Evolutionary conservation across 30 jellyfish, hydroid and myxozoan genomes (phyloP).

Genomic region (Cassiopea andromeda): DNA sequence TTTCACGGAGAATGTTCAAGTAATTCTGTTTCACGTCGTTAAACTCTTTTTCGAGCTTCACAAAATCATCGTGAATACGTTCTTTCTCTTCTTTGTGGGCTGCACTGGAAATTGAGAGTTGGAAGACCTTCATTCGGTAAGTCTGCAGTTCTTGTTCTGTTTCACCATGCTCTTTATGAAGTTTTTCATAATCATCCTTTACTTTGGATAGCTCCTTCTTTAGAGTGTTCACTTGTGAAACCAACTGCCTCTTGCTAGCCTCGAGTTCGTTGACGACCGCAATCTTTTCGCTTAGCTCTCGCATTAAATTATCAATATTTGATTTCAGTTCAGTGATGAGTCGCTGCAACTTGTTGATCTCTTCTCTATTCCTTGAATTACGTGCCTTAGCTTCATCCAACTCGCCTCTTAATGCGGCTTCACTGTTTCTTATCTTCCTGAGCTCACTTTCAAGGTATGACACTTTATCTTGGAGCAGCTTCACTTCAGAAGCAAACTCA

Average conservation of each 20-base stretch:
- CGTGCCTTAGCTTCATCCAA: slow-evolving; percentile 95
- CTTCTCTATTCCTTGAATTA: slow-evolving; percentile 80
- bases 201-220: slow-evolving; percentile 73
- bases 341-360: slow-evolving; percentile 68
- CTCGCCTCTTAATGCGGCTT: slow-evolving; percentile 89
- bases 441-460: slow-evolving; percentile 72
- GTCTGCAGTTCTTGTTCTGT: slow-evolving; percentile 79
- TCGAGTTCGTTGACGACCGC: slow-evolving; percentile 64
- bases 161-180: slow-evolving; percentile 65
- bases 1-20: slow-evolving; percentile 74
- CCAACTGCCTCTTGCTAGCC: slow-evolving; percentile 67
- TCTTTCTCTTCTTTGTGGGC: slow-evolving; percentile 93
- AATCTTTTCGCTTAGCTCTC: slow-evolving; percentile 78
- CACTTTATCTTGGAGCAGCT: slow-evolving; percentile 69
- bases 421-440: slow-evolving; percentile 78
- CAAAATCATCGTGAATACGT: slow-evolving; percentile 62
- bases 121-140: slow-evolving; percentile 65
- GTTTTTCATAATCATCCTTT: slow-evolving; percentile 61
- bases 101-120: slow-evolving; percentile 59
- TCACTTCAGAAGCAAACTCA: slow-evolving; percentile 70
- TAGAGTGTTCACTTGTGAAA: slow-evolving; percentile 70
- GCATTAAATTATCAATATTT: slow-evolving; percentile 71
- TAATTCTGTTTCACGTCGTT: slow-evolving; percentile 82
- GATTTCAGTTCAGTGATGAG: slow-evolving; percentile 74
- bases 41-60: slow-evolving; percentile 72